Base-by-base conservation (phyloP, 2,797 vertebrate species). In the Odontamblyopus rebecca region DNA sequence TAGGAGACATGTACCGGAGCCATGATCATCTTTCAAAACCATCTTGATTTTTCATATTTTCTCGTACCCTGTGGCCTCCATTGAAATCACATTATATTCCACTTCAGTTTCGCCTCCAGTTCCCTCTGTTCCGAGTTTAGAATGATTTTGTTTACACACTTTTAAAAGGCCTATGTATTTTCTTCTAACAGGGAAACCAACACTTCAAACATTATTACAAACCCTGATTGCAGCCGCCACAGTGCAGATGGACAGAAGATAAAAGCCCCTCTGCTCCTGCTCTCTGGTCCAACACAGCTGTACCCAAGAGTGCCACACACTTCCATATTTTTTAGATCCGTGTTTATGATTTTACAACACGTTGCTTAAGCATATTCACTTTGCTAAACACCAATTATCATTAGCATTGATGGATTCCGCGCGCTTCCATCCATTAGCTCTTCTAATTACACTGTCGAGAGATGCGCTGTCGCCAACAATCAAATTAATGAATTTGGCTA, bases 371-470 rank as follows among this genome's bases (percentile, higher is more conserved):
- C 82, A 83, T 84, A 77, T 79, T 85, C 73, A 51, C 82, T 85
- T 84, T 86, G 84, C 85, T 82, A 81, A 85, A 80, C 78, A 80
- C 85, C 88, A 91, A 93, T 93, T 91, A 93, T 91, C 92, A 93
- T 94, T 91, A 93, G 85, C 90, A 88, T 78, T 93, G 93, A 93
- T 94, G 91, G 89, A 93, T 92, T 88, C 87, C 88, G 86, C 76
- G 66, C 81, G 85, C 85, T 82, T 73, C 77, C 83, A 92, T 93
- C 91, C 88, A 91, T 94, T 93, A 93, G 91, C 74, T 85, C 82
- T 85, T 77, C 86, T 93, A 93, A 94, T 94, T 92, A 93, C 85
- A 72, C 87, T 89, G 90, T 80, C 69, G 75, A 86, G 86, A 91
- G 88, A 93, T 93, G 83, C 85, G 82, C 87, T 80, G 86, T 91